Conservation (phyloP, 1,140 invertebrate genomes). For the Philaenus spumarius region DNA sequence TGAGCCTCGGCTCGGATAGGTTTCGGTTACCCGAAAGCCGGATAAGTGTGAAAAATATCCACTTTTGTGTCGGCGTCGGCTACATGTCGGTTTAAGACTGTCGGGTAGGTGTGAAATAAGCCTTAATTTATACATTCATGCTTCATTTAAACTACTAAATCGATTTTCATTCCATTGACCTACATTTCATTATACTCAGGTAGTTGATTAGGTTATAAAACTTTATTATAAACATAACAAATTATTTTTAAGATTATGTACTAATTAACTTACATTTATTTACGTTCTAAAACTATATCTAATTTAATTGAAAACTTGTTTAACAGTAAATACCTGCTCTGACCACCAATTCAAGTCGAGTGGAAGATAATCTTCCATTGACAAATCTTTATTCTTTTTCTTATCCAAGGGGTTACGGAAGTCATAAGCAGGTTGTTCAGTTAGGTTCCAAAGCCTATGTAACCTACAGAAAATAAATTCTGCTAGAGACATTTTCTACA, state of each 20-base stretch:
- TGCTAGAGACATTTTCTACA: too few species aligned
- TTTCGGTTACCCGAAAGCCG: too few species aligned
- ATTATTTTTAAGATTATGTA: neutral
- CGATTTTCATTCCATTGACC: too few species aligned
- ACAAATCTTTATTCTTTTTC: neutral
- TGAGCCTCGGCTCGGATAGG: too few species aligned
- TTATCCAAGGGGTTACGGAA: constrained; percentile 43
- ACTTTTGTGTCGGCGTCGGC: too few species aligned
- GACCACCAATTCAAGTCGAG: constrained; percentile 75
- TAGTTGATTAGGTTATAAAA: neutral
- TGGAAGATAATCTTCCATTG: constrained; percentile 43
- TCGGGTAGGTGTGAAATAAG: too few species aligned
- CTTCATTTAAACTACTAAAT: too few species aligned
- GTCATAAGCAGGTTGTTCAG: constrained; percentile 56
- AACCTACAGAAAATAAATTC: constrained; percentile 35
- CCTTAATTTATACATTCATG: too few species aligned
- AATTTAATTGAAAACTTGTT: neutral
- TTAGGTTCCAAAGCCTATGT: constrained; percentile 50
- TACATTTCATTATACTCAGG: neutral
- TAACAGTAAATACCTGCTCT: constrained; percentile 45
- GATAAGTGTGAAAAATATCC: too few species aligned
- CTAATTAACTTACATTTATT: neutral
- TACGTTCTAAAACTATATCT: neutral
- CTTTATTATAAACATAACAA: neutral
- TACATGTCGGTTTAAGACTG: too few species aligned